phyloP scores from a whole-genome alignment of 2,888 invertebrate genomes.

The Xestia xanthographa region DNA sequence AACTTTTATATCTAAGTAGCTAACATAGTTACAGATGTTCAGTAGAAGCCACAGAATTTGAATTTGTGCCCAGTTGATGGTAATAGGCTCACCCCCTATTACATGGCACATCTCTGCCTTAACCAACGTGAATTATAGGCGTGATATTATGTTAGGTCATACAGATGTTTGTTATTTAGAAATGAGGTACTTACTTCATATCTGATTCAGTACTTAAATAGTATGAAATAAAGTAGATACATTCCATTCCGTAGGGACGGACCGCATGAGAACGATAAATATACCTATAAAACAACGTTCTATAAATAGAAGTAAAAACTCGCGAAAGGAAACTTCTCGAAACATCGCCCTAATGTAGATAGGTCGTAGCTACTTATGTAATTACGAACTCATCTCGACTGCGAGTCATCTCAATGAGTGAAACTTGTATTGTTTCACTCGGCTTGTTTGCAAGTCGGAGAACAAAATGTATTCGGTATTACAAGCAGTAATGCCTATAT shows the following conservation, averaged over 20 bases:
- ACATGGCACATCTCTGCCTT: no score
- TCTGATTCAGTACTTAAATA: background rate
- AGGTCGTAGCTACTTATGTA: slow-evolving; percentile 71
- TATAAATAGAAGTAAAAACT: slow-evolving; percentile 27
- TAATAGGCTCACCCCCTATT: no score
- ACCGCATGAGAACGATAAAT: slow-evolving; percentile 11
- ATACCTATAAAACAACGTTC: background rate
- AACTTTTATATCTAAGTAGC: background rate
- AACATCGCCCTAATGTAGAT: slow-evolving; percentile 65
- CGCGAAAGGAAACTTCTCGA: slow-evolving; percentile 55
- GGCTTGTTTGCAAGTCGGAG: slow-evolving; percentile 68
- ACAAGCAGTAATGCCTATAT: slow-evolving; percentile 32
- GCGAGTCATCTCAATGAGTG: slow-evolving; percentile 71
- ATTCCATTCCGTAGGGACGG: background rate
- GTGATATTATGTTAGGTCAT: no score
- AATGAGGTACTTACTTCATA: background rate
- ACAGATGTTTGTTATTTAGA: background rate
- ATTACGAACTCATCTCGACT: slow-evolving; percentile 78
- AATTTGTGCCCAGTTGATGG: no score
- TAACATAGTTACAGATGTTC: background rate
- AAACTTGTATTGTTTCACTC: slow-evolving; percentile 80
- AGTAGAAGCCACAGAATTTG: no score
- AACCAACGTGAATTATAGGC: no score
- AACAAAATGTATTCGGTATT: slow-evolving; percentile 55
- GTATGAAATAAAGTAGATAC: background rate